Evolutionary conservation across 2,797 vertebrate species (phyloP), one percentile per base, ranked within the genome.

Genomic region (Furcifer pardalis): DNA sequence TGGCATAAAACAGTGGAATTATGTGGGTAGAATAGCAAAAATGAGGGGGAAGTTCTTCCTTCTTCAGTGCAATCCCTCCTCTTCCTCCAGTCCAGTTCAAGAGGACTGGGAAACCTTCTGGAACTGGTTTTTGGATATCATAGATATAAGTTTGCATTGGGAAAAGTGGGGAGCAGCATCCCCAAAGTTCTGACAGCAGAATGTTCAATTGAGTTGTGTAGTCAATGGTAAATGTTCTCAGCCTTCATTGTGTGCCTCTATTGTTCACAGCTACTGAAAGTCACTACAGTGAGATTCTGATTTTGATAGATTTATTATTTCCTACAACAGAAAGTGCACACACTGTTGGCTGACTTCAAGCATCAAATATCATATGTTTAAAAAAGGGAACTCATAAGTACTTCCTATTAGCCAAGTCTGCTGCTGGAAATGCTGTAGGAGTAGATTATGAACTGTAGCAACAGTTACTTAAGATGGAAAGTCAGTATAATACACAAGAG

Each of bases 271-370:
- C 59, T 46, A 21, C 35, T 83, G 59, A 52, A 87, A 80, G 59
- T 87, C 62, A 78, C 46, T 84, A 79, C 1, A 1, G n/a, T 90
- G 72, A 85, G 27, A 75, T 89, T 0, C 23, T 81, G 86, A 42
- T 12, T 87, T 93, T 87, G 49, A 81, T 84, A 73, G 23, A 77
- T 86, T 91, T 89, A 84, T 68, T 37, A 80, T 80, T 90, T 87
- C 75, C 77, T 88, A 12, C 78, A 88, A 87, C 89, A 94, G 92
- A 89, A 94, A 92, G 19, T 27, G 75, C 59, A 0, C 73, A 62
- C 83, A 75, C 32, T 21, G 52, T 35, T 91, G 65, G 78, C 37
- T 65, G 75, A 88, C 63, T 80, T 92, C 83, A 78, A 82, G 49
- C 52, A 84, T 90, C 75, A 87, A 59, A 81, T 73, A 78, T 86